Conservation (phyloP, 2,797 vertebrate genomes). For the Erpetoichthys calabaricus region DNA sequence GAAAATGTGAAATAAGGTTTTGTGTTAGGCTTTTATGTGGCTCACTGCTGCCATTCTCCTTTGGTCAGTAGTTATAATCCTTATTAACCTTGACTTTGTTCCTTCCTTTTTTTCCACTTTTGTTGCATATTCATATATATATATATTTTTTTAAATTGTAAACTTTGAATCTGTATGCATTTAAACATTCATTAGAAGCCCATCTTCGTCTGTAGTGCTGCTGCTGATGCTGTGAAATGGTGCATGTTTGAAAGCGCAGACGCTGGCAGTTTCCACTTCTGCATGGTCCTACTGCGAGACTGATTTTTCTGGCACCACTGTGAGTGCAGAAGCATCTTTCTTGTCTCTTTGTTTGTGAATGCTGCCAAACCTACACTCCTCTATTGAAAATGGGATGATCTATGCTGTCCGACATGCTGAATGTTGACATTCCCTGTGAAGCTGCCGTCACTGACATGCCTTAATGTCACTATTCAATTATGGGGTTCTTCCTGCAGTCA, state of each 20-base stretch:
- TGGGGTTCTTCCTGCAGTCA: too few species aligned
- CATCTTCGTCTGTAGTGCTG: not conserved
- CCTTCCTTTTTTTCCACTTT: too few species aligned
- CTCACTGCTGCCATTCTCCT: not conserved
- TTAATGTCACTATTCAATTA: too few species aligned
- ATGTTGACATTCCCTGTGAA: not conserved
- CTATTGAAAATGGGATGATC: conserved; percentile 12
- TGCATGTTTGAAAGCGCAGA: conserved; percentile 36
- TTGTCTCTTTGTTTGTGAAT: not conserved
- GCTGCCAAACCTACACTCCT: not conserved
- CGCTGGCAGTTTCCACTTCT: conserved; percentile 13
- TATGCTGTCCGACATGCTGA: not conserved
- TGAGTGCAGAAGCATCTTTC: not conserved
- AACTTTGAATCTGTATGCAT: too few species aligned
- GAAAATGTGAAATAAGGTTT: conserved; percentile 18
- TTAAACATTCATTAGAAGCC: too few species aligned
- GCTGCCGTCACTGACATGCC: too few species aligned
- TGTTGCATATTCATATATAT: too few species aligned
- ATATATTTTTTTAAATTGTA: too few species aligned
- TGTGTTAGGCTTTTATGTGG: not conserved
- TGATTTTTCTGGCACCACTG: conserved; percentile 5
- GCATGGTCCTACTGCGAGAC: conserved; percentile 38
- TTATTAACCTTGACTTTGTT: too few species aligned
- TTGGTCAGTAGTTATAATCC: too few species aligned
- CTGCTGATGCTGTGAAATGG: conserved; percentile 33